phyloP scores from a whole-genome alignment of 2,797 vertebrate genomes.

The Peromyscus eremicus region DNA sequence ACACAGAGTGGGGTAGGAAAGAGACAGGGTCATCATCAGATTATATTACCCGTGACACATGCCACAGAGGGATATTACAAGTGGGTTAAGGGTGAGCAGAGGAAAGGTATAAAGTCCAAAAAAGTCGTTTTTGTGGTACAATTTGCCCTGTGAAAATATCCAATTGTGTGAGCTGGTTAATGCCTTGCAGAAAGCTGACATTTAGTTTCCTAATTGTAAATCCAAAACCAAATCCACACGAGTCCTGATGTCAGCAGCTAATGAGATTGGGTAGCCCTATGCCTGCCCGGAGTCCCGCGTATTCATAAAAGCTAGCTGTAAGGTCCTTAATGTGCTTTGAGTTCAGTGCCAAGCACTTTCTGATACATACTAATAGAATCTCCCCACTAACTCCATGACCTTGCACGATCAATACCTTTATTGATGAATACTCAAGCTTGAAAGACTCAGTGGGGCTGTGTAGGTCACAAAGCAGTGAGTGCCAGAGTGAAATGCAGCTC shows the following conservation, averaged over 20 bases:
- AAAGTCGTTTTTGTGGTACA: slow-evolving; percentile 26
- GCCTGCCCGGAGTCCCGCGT: background rate
- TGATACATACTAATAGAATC: slow-evolving; percentile 29
- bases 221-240: background rate
- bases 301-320: slow-evolving; percentile 35
- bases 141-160: slow-evolving; percentile 47
- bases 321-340: background rate
- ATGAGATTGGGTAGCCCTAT: background rate
- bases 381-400: slow-evolving; percentile 1
- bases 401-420: background rate
- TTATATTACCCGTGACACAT: background rate
- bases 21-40: background rate
- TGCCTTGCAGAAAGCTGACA: slow-evolving; percentile 40
- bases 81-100: slow-evolving; percentile 10
- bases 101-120: background rate
- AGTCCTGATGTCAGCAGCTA: slow-evolving; percentile 3
- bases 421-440: background rate
- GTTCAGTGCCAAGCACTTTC: background rate
- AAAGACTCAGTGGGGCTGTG: background rate
- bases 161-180: slow-evolving; percentile 9
- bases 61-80: background rate
- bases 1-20: background rate
- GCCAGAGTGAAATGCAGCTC: background rate
- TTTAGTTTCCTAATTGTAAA: slow-evolving; percentile 65
- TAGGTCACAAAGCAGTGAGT: background rate